Evolutionary conservation across 2,113 vertebrate genomes (phyloP).

Genomic region (Amphilophus citrinellus): DNA sequence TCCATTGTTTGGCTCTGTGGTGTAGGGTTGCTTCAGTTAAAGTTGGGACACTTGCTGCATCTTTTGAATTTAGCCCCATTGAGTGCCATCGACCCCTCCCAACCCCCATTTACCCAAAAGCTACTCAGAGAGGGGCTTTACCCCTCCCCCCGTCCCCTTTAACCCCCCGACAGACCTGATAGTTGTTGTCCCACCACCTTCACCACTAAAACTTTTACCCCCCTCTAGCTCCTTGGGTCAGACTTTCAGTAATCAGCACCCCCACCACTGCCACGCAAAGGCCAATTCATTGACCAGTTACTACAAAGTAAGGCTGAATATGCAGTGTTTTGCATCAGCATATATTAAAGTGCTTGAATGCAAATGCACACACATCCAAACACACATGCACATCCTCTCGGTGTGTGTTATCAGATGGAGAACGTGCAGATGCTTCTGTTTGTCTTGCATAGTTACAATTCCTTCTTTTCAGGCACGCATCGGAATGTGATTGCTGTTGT

Average conservation of each 20-base stretch:
- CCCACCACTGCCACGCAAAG: not conserved
- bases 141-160: slow-evolving; percentile 67
- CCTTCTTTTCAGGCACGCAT: slow-evolving; percentile 38
- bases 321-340: slow-evolving; percentile 31
- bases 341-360: slow-evolving; percentile 36
- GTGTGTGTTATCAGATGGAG: slow-evolving; percentile 36
- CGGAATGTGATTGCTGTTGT: slow-evolving; percentile 35
- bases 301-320: slow-evolving; percentile 9
- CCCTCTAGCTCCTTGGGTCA: slow-evolving; percentile 40
- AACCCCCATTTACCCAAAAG: slow-evolving; percentile 42
- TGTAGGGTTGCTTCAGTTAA: slow-evolving; percentile 78
- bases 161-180: slow-evolving; percentile 63
- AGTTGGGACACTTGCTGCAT: slow-evolving; percentile 78
- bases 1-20: slow-evolving; percentile 70
- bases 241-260: slow-evolving; percentile 48
- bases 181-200: slow-evolving; percentile 29
- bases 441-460: slow-evolving; percentile 45
- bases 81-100: slow-evolving; percentile 51
- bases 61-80: slow-evolving; percentile 77
- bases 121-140: slow-evolving; percentile 59
- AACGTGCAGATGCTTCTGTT: slow-evolving; percentile 43
- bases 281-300: slow-evolving; percentile 58
- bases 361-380: not conserved
- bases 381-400: slow-evolving; percentile 9
- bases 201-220: slow-evolving; percentile 38